Evolutionary conservation across 2,113 vertebrate genomes (phyloP).

Genomic region (Vanacampus margaritifer): DNA sequence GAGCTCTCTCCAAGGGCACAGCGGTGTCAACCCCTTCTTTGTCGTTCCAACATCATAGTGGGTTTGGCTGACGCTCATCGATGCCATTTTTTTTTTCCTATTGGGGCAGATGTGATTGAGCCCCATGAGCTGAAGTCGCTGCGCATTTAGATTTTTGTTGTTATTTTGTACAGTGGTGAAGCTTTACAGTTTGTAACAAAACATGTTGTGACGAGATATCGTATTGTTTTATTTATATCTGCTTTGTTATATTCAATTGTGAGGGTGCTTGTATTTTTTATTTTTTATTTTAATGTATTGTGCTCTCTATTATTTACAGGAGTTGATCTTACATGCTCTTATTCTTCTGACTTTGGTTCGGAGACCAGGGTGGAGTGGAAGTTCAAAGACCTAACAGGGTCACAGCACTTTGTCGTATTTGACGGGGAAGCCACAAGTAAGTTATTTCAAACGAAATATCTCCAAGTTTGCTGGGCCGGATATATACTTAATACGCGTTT

Average conservation of each 20-base stretch:
- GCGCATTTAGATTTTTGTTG: neutral
- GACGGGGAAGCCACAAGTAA: slow-evolving; percentile 58
- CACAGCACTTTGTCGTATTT: slow-evolving; percentile 58
- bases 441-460: neutral
- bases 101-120: neutral
- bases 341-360: slow-evolving; percentile 63
- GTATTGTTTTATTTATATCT: neutral
- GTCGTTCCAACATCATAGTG: neutral
- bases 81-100: neutral
- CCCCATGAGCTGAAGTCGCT: neutral
- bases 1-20: too few species aligned
- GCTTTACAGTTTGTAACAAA: neutral
- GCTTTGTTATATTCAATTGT: neutral
- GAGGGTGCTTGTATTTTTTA: neutral
- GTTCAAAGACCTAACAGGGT: slow-evolving; percentile 50
- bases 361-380: slow-evolving; percentile 71
- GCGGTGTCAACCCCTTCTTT: neutral
- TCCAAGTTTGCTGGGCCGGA: neutral
- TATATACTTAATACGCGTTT: neutral
- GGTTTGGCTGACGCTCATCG: neutral
- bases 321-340: slow-evolving; percentile 56
- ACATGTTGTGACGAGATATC: neutral
- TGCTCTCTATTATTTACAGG: slow-evolving; percentile 42
- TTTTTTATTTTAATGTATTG: neutral
- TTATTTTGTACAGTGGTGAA: neutral